phyloP scores from a whole-genome alignment of 2,888 invertebrate genomes.

The Atherix ibis region DNA sequence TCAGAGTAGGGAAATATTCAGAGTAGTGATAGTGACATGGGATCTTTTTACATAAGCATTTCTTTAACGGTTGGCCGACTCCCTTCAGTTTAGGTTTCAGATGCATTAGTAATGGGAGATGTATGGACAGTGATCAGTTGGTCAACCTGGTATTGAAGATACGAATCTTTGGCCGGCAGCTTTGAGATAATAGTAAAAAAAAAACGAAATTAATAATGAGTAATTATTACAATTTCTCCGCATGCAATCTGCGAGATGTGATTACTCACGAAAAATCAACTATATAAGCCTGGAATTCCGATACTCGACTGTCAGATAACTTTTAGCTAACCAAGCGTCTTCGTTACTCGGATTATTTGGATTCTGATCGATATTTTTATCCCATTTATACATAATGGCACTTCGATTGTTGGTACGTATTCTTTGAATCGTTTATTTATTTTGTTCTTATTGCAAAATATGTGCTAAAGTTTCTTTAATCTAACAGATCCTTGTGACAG shows the following conservation, averaged over 20 bases:
- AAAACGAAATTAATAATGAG: too few species aligned
- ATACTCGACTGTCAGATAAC: constrained; percentile 27
- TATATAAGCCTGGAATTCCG: constrained; percentile 13
- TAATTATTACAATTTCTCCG: too few species aligned
- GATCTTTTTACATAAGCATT: constrained; percentile 3
- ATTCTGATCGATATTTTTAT: too few species aligned
- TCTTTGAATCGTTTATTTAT: too few species aligned
- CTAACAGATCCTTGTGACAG: constrained; percentile 2
- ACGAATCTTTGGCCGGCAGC: constrained; percentile 3
- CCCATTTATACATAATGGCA: constrained; percentile 31
- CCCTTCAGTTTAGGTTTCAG: background rate
- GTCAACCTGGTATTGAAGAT: too few species aligned
- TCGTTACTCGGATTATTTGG: constrained; percentile 18
- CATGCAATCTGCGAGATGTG: constrained; percentile 7
- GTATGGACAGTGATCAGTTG: background rate
- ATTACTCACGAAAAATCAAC: constrained; percentile 11
- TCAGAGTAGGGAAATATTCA: background rate
- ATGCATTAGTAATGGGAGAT: constrained; percentile 2
- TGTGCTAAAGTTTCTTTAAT: constrained; percentile 5
- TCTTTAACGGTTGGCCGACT: background rate
- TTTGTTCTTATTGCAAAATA: too few species aligned
- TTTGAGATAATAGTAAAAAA: constrained; percentile 6
- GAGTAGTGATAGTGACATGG: too few species aligned
- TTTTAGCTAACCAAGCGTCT: constrained; percentile 11
- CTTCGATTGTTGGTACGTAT: constrained; percentile 37